These are phyloP conservation scores for Neotragus moschatus DNA, from an alignment of 2,113 vertebrate genomes.

Conservation along the genomic window DNA sequence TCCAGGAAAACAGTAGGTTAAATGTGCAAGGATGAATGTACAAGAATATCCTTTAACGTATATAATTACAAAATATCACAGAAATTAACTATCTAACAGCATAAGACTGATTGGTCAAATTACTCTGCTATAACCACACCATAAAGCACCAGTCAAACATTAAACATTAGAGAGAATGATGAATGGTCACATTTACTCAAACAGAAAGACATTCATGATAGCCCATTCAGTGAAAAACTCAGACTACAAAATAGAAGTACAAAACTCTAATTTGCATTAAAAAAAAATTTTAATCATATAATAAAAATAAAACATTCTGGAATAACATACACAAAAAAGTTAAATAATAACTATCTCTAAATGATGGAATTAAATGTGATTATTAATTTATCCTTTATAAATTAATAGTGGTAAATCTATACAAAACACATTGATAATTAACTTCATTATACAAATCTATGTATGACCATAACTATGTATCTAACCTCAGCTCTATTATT, in stretches of 20 bases:
- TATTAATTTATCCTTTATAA: slow-evolving; percentile 12
- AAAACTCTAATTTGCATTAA: neutral
- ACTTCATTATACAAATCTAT: neutral
- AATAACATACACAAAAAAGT: slow-evolving; percentile 20
- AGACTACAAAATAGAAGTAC: neutral
- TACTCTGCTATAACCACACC: neutral
- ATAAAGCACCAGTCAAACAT: neutral
- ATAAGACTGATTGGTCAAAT: neutral
- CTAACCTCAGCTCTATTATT: neutral
- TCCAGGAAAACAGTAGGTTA: neutral
- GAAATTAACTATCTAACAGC: neutral
- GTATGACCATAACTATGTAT: neutral
- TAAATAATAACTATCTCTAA: slow-evolving; percentile 22
- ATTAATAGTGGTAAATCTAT: neutral
- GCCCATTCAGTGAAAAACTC: neutral
- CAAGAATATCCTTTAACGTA: neutral
- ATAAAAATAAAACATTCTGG: neutral
- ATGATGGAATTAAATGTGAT: neutral
- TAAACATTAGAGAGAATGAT: neutral
- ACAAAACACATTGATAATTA: neutral
- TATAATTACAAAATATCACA: neutral
- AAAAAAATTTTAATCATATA: neutral
- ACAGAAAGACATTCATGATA: neutral
- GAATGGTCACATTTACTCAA: neutral
- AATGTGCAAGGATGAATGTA: neutral